Evolutionary conservation across 2,888 invertebrate species (phyloP).

Genomic region (Elmis aenea): DNA sequence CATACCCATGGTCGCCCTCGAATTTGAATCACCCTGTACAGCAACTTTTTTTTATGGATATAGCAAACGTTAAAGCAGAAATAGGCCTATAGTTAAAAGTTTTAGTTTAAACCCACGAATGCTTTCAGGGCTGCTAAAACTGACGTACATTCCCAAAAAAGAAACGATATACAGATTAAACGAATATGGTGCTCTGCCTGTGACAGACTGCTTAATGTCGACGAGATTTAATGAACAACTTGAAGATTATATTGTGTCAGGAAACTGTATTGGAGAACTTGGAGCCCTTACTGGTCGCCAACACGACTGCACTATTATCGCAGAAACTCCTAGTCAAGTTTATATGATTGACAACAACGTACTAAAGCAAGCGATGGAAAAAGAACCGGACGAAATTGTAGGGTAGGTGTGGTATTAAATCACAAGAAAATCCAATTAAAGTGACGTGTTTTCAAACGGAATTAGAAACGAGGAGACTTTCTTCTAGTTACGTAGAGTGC

Average conservation of each 20-base stretch:
- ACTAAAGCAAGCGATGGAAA: conserved; percentile 48
- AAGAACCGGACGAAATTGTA: conserved; percentile 6
- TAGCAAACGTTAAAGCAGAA: too few species aligned
- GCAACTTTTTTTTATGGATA: too few species aligned
- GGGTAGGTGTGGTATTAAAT: conserved; percentile 8
- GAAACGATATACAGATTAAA: conserved; percentile 49
- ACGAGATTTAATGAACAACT: conserved; percentile 48
- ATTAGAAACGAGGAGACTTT: too few species aligned
- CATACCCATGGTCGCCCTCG: too few species aligned
- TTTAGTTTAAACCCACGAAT: too few species aligned
- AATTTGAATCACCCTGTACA: too few species aligned
- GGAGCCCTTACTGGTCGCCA: conserved; percentile 55
- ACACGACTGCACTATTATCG: conserved; percentile 53
- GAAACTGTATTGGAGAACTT: conserved; percentile 57
- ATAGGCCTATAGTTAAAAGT: too few species aligned
- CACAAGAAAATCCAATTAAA: conserved; percentile 5
- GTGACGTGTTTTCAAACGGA: too few species aligned
- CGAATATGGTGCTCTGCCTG: conserved; percentile 50
- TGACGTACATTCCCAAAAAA: conserved; percentile 32
- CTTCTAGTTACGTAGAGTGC: too few species aligned
- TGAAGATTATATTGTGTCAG: conserved; percentile 56
- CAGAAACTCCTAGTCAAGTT: conserved; percentile 56
- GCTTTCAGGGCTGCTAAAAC: conserved; percentile 18
- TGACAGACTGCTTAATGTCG: conserved; percentile 52
- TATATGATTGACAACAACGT: conserved; percentile 46